Conservation (phyloP, 2,888 invertebrate species). For the Gisinianus flammeolus region DNA sequence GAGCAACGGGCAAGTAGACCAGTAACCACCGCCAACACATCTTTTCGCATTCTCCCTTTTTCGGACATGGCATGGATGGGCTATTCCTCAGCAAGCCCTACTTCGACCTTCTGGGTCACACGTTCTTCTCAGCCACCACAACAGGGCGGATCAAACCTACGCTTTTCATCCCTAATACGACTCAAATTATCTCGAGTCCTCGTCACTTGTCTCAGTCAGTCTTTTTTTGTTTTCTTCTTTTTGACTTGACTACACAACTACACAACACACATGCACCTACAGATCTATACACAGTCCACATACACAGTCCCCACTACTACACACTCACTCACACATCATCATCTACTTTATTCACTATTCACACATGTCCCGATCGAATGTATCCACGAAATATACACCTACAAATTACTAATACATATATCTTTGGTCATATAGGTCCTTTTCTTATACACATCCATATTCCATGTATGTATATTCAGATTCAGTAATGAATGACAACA, state of each 20-base stretch:
- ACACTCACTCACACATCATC: background rate
- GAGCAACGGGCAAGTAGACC: constrained; percentile 56
- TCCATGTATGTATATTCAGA: background rate
- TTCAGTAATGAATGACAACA: background rate
- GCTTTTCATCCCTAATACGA: constrained; percentile 57
- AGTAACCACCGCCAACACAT: constrained; percentile 58
- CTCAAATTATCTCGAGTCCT: constrained; percentile 55
- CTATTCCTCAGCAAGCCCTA: constrained; percentile 46
- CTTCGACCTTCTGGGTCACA: constrained; percentile 58
- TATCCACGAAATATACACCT: background rate
- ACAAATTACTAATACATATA: background rate
- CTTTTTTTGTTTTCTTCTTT: background rate
- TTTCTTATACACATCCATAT: background rate
- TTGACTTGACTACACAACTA: background rate
- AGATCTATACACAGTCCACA: background rate
- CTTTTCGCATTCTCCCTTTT: constrained; percentile 59
- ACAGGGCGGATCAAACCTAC: constrained; percentile 57
- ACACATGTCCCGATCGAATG: background rate
- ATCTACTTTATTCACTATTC: no score
- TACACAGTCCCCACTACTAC: background rate
- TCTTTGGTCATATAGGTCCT: background rate
- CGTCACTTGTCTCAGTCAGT: constrained; percentile 27
- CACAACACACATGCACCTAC: background rate
- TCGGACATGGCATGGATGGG: constrained; percentile 51
- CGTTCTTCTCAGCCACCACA: constrained; percentile 42